Evolutionary conservation across 2,888 invertebrate genomes (phyloP).

Genomic region (Nemoura dubitans): DNA sequence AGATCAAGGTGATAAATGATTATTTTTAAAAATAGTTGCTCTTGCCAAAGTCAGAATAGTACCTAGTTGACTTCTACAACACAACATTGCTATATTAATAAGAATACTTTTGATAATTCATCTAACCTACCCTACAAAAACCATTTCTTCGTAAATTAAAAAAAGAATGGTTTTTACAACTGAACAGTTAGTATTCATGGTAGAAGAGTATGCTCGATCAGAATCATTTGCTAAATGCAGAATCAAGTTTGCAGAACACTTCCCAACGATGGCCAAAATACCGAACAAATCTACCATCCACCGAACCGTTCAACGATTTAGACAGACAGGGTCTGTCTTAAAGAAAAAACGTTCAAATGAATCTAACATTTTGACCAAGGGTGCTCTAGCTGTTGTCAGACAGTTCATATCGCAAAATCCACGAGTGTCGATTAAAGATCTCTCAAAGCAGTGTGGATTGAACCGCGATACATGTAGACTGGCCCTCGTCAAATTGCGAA

Average conservation of each 20-base stretch:
- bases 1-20: conserved; percentile 12
- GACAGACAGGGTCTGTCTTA: conserved; percentile 32
- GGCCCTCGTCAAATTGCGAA: conserved; percentile 22
- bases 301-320: conserved; percentile 32
- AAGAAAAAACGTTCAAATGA: conserved; percentile 26
- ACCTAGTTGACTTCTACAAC: not conserved
- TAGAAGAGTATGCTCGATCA: conserved; percentile 34
- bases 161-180: conserved; percentile 28
- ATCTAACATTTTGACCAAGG: conserved; percentile 10
- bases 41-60: not conserved
- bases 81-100: not conserved
- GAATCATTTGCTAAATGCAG: conserved; percentile 31
- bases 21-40: not conserved
- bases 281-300: conserved; percentile 40
- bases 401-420: conserved; percentile 19
- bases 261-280: conserved; percentile 14
- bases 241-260: conserved; percentile 35
- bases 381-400: conserved; percentile 25
- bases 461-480: conserved; percentile 30
- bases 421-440: conserved; percentile 30
- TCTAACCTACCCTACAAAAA: too few relatives aligned
- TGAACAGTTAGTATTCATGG: conserved; percentile 40
- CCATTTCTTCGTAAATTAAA: too few relatives aligned
- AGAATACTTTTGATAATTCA: too few relatives aligned
- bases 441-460: conserved; percentile 32